Evolutionary conservation across 2,113 vertebrate species (phyloP), one percentile per base, ranked within the genome.

Genomic region (Malurus melanocephalus): DNA sequence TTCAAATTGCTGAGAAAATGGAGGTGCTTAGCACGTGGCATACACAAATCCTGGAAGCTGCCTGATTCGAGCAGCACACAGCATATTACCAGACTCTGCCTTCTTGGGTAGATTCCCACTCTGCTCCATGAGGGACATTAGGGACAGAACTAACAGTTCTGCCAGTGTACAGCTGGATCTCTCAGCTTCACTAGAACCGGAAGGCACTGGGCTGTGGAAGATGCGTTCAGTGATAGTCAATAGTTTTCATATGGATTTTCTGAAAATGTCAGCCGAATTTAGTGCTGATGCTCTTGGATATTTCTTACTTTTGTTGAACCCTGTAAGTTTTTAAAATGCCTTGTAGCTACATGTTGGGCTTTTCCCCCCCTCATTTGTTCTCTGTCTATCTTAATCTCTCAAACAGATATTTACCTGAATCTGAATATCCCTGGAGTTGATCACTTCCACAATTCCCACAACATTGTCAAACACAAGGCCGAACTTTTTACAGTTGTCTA

Each of bases 401-500:
- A 66, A 33, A 65, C 8, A 24, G 62, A 10, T 48, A 19, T 42
- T 94, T 94, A 99, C 99, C 98, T 99, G 99, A 94, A 99, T 96
- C 86, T 98, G 97, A 93, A 99, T 97, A 65, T 98, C 97, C 94
- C 97, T 99, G 91, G 98, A 99, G 96, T 99, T 99, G 96, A 99
- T 99, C 87, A 99, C 97, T 96, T 99, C 99, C 87, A 99, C 98
- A 33, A 99, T 99, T 74, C 99, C 99, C 75, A 99, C 99, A 46
- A 98, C 99, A 16, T 98, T 98, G 94, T 99, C 98, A 96, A 99
- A 99, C 78, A 99, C 99, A 79, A 99, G 97, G 74, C 98, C 99
- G 88, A 99, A 97, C 93, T 99, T 99, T 96, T 98, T 99, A 95
- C 99, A 99, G 92, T 99, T 99, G 94, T 99, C 99, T 99, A 80